phyloP scores from a whole-genome alignment of 92 coral and sea anemone species.

The Desmophyllum pertusum region DNA sequence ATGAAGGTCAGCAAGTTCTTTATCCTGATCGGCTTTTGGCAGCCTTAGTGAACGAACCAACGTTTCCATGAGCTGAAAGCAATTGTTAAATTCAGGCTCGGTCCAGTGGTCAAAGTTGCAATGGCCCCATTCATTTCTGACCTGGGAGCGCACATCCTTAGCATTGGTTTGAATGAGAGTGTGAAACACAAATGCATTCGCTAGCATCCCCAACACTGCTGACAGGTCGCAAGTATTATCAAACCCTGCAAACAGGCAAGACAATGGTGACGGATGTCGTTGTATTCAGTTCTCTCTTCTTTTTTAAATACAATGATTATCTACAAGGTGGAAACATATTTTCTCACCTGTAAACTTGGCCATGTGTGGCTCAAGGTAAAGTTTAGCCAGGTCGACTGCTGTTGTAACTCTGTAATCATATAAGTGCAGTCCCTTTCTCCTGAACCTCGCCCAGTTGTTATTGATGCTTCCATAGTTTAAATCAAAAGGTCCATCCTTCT shows the following conservation, averaged over 20 bases:
- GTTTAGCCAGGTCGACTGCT: no score
- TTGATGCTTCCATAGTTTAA: no score
- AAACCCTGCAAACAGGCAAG: conserved; percentile 49
- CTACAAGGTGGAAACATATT: no score
- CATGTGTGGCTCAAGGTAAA: no score
- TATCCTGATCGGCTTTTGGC: conserved; percentile 59
- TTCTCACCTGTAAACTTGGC: no score
- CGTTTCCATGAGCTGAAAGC: conserved; percentile 83
- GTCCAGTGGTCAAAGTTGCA: conserved; percentile 83
- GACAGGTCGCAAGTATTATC: conserved; percentile 85
- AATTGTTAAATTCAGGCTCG: conserved; percentile 36
- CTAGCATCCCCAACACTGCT: conserved; percentile 76
- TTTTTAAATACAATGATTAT: no score
- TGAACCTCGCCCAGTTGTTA: no score
- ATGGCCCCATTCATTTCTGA: conserved; percentile 90
- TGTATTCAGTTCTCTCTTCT: no score
- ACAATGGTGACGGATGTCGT: no score
- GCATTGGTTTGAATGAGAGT: conserved; percentile 54
- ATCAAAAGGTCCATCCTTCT: no score
- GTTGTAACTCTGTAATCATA: no score
- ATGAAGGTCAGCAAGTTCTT: conserved; percentile 44
- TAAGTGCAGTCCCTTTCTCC: no score
- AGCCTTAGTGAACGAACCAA: conserved; percentile 57
- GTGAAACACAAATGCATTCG: conserved; percentile 57
- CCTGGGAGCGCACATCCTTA: conserved; percentile 64